Percentiles rank a stretch among this genome's conserved stretches.
These are phyloP conservation scores for Coptodon bakossiorum DNA, from an alignment of 2,113 vertebrate species.

Conservation along the genomic window DNA sequence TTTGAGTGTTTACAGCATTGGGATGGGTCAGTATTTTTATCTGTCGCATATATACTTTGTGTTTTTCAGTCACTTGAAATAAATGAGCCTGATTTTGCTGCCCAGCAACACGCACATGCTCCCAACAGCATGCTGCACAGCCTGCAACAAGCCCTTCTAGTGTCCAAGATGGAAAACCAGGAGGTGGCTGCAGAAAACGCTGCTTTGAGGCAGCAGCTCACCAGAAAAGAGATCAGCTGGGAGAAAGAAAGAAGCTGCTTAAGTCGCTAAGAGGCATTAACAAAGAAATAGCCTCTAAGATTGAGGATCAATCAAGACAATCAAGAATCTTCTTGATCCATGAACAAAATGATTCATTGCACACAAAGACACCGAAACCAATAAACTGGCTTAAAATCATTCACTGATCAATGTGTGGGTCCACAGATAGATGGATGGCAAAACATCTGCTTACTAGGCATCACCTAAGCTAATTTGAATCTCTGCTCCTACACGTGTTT, in stretches of 20 bases:
- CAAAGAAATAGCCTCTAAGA: not conserved
- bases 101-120: not conserved
- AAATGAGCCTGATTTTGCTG: not conserved
- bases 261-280: not conserved
- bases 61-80: not conserved
- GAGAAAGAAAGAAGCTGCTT: not conserved
- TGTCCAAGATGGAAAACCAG: not conserved
- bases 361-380: not conserved
- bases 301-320: not conserved
- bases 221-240: not conserved
- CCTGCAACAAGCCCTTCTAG: not conserved
- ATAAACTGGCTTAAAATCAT: not conserved
- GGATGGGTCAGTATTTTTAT: not conserved
- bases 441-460: not conserved
- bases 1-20: not conserved
- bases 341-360: not conserved
- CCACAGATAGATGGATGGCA: not conserved
- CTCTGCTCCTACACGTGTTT: not conserved
- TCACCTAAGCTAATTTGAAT: not conserved
- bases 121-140: not conserved
- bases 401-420: not conserved
- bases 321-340: not conserved
- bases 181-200: not conserved
- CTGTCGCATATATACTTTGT: not conserved
- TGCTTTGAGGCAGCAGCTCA: not conserved